Percentiles rank a stretch among this genome's conserved stretches.
Evolutionary conservation across 1,140 invertebrate species (phyloP).

Genomic region (Rhopalosiphum maidis): DNA sequence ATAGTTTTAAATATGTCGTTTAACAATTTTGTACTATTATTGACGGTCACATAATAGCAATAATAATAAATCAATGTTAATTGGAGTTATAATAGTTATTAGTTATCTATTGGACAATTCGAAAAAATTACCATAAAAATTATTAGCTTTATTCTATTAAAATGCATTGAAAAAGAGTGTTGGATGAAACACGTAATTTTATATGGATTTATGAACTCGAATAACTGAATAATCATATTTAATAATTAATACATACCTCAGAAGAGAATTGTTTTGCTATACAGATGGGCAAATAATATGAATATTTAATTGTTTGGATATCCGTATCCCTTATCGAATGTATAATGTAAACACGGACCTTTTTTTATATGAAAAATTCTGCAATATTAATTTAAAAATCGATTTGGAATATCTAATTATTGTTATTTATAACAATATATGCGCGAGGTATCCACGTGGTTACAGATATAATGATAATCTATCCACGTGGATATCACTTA

Average conservation of each 20-base stretch:
- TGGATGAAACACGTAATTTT: background rate
- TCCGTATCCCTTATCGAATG: background rate
- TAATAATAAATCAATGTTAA: too few relatives aligned
- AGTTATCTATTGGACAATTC: background rate
- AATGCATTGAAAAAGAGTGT: background rate
- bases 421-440: background rate
- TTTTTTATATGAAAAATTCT: background rate
- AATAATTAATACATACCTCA: background rate
- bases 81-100: too few relatives aligned
- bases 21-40: background rate
- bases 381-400: background rate
- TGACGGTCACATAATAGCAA: background rate
- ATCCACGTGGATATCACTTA: background rate
- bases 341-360: background rate
- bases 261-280: background rate
- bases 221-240: background rate
- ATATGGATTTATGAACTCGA: background rate
- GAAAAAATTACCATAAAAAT: background rate
- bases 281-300: background rate
- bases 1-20: background rate
- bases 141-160: background rate
- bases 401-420: background rate
- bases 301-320: background rate
- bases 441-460: background rate
- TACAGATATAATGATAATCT: background rate